Evolutionary conservation across 2,888 invertebrate species (phyloP), one percentile per base, ranked within the genome.

Genomic region (Papilio elwesi): DNA sequence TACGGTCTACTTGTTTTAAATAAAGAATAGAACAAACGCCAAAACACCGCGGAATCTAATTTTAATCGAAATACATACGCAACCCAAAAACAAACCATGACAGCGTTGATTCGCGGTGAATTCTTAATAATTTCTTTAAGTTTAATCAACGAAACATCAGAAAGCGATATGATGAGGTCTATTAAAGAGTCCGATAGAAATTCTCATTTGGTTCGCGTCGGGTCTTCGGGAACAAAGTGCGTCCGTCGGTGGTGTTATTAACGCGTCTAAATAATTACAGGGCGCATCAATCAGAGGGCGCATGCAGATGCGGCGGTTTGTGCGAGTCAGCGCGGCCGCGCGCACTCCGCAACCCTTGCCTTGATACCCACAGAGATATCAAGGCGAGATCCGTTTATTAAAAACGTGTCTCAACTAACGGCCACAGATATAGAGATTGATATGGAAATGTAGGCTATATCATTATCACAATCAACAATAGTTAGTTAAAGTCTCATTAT

Each of bases 181-280:
- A 91, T 90, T 90, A 90, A 79, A 86, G 88, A 90, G 88, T 90
- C 88, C 87, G 89, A 91, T 92, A 93, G 92, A 90, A 89, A 90
- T 92, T 92, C 93, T 92, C 92, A 89, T 93, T 92, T 91, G 89
- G 91, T 92, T 93, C 89, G 92, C 92, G 93, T 93, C 91, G 87
- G 91, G 90, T 92, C 92, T 89, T 92, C 92, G 91, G 87, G 91
- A 92, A 92, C 92, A 91, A 90, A 93, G 92, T 92, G 92, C 90
- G 87, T 88, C 89, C 90, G 84, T 87, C 91, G 85, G 89, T 88
- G 90, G 91, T 94, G 90, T 94, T 94, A 94, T 94, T 94, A 94
- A 90, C 91, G 90, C 91, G 94, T 94, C 94, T 87, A 89, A 89
- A 93, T 94, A 94, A 94, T 94, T 94, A 94, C 91, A 93, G 92